Base-by-base conservation (phyloP, 1,140 invertebrate genomes). In the Hycleus phaleratus region DNA sequence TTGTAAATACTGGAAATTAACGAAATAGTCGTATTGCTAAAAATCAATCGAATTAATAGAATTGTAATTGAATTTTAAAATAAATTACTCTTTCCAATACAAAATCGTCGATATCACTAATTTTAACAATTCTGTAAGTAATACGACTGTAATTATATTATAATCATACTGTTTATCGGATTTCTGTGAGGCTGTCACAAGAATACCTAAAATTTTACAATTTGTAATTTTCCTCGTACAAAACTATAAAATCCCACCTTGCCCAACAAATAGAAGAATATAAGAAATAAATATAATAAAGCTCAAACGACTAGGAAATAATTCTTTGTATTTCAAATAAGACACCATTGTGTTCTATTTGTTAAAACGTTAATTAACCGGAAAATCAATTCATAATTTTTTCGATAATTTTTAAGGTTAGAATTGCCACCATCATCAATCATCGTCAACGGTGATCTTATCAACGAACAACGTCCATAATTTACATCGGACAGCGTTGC, bases 51-150 rank as follows among this genome's bases (percentile, higher is more conserved):
- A 64, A 62, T 64, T 46, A 61, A 32, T 38, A 26, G 49, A 50
- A 44, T 32, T 48, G 32, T 51, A 55, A 44, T 48, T 12, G 47
- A 48, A 49, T 50, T 44, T 26, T 44, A 40, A 54, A 38, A 9
- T 7, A 53, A 49, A 81, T 79, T 78, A 86, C 83, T 87, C 81
- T 70, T 78, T 78, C 61, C 83, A 85, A 73, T 91, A 95, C 3
- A 93, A 72, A 51, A 75, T 59, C 26, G 79, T 70, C 1, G 90
- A 92, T 42, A 85, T 76, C 9, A 91, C 48, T 43, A 97, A 77
- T 76, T 97, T 97, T 6, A 93, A 70, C 26, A 90, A 76, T 80
- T 97, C 94, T 7, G 91, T 94, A 46, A 94, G 73, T 50, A 96
- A 77, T 25, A 97, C 93, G 25, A 93, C 92, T 24, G 87, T 86